Percentiles rank a stretch among this genome's conserved stretches.
phyloP scores from a whole-genome alignment of 2,113 vertebrate species.

The Scomber japonicus region DNA sequence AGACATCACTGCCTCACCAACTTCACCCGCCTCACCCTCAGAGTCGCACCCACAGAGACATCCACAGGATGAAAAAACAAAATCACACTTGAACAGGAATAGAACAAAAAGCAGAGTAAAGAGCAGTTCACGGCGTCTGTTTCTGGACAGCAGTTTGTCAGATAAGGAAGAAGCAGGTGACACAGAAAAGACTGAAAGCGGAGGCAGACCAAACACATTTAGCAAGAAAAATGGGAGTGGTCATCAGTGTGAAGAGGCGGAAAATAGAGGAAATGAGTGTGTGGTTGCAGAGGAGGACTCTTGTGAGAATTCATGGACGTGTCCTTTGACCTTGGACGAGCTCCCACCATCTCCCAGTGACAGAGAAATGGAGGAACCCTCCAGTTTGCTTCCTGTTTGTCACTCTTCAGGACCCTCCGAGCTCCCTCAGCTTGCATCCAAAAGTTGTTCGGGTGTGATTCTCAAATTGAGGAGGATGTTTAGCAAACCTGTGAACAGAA shows the following conservation, averaged over 20 bases:
- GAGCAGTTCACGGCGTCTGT: slow-evolving; percentile 66
- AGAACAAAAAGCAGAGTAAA: slow-evolving; percentile 74
- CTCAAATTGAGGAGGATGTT: slow-evolving; percentile 81
- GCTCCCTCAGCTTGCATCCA: slow-evolving; percentile 31
- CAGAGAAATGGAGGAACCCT: slow-evolving; percentile 42
- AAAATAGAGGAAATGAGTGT: slow-evolving; percentile 10
- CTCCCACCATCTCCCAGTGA: slow-evolving; percentile 59
- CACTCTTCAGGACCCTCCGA: slow-evolving; percentile 4
- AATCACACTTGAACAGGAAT: slow-evolving; percentile 23
- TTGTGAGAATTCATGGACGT: slow-evolving; percentile 75
- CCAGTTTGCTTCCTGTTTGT: background rate
- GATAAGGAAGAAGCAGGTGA: slow-evolving; percentile 55
- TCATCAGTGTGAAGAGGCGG: background rate
- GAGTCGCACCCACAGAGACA: slow-evolving; percentile 8
- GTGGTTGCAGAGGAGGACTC: slow-evolving; percentile 26
- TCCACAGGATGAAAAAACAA: slow-evolving; percentile 30
- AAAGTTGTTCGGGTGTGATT: slow-evolving; percentile 72
- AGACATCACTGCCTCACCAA: slow-evolving; percentile 29
- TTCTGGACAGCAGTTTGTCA: slow-evolving; percentile 70
- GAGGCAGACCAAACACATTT: slow-evolving; percentile 18
- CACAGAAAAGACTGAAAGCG: slow-evolving; percentile 25
- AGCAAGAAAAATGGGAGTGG: slow-evolving; percentile 9
- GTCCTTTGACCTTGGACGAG: slow-evolving; percentile 79
- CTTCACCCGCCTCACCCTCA: slow-evolving; percentile 7
- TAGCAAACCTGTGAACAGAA: slow-evolving; percentile 37